Percentiles rank a stretch among this genome's conserved stretches.
Conservation (phyloP, 2,113 vertebrate genomes). For the Psammodynastes pulverulentus region DNA sequence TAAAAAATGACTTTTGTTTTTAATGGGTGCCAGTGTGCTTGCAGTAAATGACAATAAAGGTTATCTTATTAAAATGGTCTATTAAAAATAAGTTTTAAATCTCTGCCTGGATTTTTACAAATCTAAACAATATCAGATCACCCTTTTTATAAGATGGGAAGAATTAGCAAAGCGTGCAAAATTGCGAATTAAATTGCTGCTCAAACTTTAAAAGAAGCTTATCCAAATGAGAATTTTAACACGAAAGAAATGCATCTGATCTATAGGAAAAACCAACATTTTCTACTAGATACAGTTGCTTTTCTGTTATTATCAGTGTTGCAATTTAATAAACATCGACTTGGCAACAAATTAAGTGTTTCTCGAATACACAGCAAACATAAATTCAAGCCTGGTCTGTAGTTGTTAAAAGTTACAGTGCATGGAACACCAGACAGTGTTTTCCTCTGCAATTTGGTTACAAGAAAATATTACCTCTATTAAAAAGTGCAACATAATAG, state of each 20-base stretch:
- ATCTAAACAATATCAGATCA: background rate
- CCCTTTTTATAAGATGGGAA: slow-evolving; percentile 26
- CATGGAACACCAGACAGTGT: slow-evolving; percentile 20
- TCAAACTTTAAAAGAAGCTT: slow-evolving; percentile 34
- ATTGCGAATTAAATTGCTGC: slow-evolving; percentile 2
- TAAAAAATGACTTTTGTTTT: too few species aligned
- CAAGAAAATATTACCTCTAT: slow-evolving; percentile 6
- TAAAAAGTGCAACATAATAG: slow-evolving; percentile 11
- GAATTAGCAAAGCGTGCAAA: slow-evolving; percentile 22
- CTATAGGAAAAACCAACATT: slow-evolving; percentile 42
- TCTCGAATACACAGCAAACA: slow-evolving; percentile 36
- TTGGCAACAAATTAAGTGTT: slow-evolving; percentile 32
- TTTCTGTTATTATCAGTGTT: slow-evolving; percentile 39
- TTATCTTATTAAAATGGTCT: background rate
- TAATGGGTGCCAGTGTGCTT: too few species aligned
- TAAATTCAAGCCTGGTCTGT: slow-evolving; percentile 14
- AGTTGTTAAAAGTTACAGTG: slow-evolving; percentile 14
- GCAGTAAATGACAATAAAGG: too few species aligned
- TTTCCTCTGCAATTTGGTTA: background rate
- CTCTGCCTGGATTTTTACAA: background rate
- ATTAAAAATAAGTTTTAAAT: background rate
- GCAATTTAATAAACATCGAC: slow-evolving; percentile 47
- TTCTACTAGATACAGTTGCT: slow-evolving; percentile 35
- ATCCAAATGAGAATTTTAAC: slow-evolving; percentile 43
- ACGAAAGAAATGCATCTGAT: slow-evolving; percentile 37